These are phyloP conservation scores for Cheirogaleus medius DNA, from an alignment of 2,113 vertebrate genomes.

Conservation along the genomic window DNA sequence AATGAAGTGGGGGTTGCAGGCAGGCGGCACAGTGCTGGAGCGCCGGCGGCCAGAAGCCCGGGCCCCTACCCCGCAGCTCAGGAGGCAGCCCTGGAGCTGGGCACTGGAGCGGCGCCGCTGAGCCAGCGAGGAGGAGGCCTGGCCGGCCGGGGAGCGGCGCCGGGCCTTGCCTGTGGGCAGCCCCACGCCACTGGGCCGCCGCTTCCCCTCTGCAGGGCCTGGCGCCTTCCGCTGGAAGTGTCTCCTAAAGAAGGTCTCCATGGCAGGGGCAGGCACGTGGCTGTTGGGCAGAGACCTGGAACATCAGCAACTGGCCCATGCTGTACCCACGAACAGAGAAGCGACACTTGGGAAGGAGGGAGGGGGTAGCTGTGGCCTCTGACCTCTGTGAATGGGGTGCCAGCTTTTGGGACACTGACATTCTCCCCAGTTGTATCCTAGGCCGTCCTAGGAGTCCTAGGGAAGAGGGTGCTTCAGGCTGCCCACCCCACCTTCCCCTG, in stretches of 20 bases:
- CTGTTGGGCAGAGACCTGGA: conserved; percentile 88
- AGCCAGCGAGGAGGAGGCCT: conserved; percentile 85
- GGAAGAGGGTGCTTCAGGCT: neutral
- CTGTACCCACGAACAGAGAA: neutral
- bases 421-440: accelerated
- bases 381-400: neutral
- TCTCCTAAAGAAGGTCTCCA: conserved; percentile 93
- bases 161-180: conserved; percentile 90
- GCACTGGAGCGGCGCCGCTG: conserved; percentile 87
- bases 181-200: conserved; percentile 66
- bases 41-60: conserved; percentile 80
- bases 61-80: conserved; percentile 54
- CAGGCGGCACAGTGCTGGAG: conserved; percentile 91
- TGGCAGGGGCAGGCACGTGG: conserved; percentile 68
- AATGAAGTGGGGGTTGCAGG: conserved; percentile 88
- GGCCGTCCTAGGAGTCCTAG: neutral
- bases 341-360: neutral
- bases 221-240: conserved; percentile 86
- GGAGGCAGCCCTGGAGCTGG: conserved; percentile 71
- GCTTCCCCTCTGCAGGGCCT: conserved; percentile 30
- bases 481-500: neutral
- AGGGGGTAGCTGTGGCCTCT: neutral
- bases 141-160: conserved; percentile 88
- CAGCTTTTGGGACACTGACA: accelerated
- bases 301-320: conserved; percentile 47